Base-by-base conservation (phyloP, 2,797 vertebrate genomes). In the Borostomias antarcticus region DNA sequence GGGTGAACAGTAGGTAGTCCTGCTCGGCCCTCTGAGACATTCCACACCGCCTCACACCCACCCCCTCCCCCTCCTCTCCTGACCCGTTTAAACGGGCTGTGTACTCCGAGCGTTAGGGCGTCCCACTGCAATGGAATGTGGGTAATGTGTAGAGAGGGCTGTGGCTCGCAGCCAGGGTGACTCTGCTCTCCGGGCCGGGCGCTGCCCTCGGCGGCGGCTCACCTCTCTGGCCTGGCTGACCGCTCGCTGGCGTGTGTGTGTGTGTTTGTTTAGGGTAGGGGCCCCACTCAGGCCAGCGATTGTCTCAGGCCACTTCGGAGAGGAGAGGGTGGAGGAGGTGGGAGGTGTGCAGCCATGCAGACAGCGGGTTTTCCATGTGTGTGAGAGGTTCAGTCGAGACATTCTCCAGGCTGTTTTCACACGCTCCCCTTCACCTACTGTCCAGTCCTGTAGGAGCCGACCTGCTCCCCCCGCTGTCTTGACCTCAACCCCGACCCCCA, bases 101-200 rank as follows among this genome's bases (percentile, higher is more conserved):
- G 25, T 63, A 63, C 33, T 33, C 26, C 28, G 66, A 71, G 70
- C 51, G 26, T 64, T 61, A 66, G 21, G 30, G 48, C 40, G 32
- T 56, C 50, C 50, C 50, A 13, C 0, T 58, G 43, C 70, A 58
- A 76, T 64, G 65, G 85, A 89, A 90, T 89, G 72, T 70, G 67
- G 77, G 69, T 66, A 86, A 86, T 86, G 81, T 86, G 74, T 80
- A 78, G 83, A 75, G 66, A 72, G 81, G 76, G 60, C 60, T 75
- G 73, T 70, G 79, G 85, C 77, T 83, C 52, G 48, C 37, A 72
- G 81, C 81, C 80, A 81, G 68, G 72, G 57, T 66, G 73, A 68
- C 72, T 58, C n/a, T n/a, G n/a, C n/a, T n/a, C n/a, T n/a, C n/a
- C n/a, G n/a, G n/a, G n/a, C n/a, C n/a, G n/a, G n/a, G n/a, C n/a